phyloP scores from a whole-genome alignment of 2,113 vertebrate genomes.

The Myocastor coypus region DNA sequence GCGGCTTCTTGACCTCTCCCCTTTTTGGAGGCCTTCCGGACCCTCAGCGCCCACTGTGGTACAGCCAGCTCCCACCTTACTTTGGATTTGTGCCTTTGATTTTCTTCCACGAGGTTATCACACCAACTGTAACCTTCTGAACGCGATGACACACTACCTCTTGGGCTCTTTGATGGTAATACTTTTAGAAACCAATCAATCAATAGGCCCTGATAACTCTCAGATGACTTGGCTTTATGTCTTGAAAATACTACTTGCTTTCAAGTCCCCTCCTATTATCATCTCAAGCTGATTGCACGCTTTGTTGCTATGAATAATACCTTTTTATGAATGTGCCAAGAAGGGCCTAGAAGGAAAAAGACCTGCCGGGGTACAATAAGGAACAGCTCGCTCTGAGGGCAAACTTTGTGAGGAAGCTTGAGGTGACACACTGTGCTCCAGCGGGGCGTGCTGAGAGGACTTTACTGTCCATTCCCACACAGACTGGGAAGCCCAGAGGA shows the following conservation, averaged over 20 bases:
- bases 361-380: not conserved
- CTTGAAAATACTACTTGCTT: slow-evolving; percentile 62
- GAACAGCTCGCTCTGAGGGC: not conserved
- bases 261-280: slow-evolving; percentile 67
- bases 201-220: slow-evolving; percentile 60
- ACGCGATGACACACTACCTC: not conserved
- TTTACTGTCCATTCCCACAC: not conserved
- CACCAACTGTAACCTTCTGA: slow-evolving; percentile 52
- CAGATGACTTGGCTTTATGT: slow-evolving; percentile 41
- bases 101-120: slow-evolving; percentile 63
- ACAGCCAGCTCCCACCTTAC: slow-evolving; percentile 24
- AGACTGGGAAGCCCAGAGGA: not conserved
- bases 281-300: slow-evolving; percentile 47
- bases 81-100: slow-evolving; percentile 55
- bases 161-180: slow-evolving; percentile 67
- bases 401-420: not conserved
- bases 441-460: not conserved
- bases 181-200: slow-evolving; percentile 62
- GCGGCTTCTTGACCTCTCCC: slow-evolving; percentile 23
- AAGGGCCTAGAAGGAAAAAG: not conserved
- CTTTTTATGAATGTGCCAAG: not conserved
- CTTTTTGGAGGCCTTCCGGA: slow-evolving; percentile 20
- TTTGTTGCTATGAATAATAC: slow-evolving; percentile 46
- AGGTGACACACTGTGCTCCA: not conserved
- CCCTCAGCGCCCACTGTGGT: not conserved